A percentile compares a stretch with the other conserved stretches of the same genome.
Conservation (phyloP, 1,140 invertebrate genomes). For the Brachionus paranguensis region DNA sequence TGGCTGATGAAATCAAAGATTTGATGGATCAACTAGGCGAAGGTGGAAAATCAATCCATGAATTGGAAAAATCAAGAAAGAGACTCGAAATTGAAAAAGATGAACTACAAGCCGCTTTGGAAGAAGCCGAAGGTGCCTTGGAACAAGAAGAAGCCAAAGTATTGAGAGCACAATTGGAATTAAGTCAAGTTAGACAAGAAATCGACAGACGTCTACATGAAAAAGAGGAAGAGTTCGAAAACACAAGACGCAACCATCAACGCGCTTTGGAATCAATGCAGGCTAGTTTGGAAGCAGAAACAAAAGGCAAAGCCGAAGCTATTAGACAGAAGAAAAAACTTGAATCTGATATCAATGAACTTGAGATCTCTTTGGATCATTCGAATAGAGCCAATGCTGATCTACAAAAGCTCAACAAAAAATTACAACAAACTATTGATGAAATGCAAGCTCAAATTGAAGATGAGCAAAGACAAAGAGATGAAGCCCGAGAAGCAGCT, state of each 20-base stretch:
- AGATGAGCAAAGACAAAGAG: slow-evolving; percentile 91
- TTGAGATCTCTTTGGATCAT: slow-evolving; percentile 89
- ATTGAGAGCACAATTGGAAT: slow-evolving; percentile 89
- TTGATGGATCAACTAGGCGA: slow-evolving; percentile 95
- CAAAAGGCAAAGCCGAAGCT: slow-evolving; percentile 97
- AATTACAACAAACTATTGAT: slow-evolving; percentile 75
- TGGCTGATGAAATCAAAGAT: slow-evolving; percentile 71
- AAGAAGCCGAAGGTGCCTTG: slow-evolving; percentile 96
- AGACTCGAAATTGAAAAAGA: slow-evolving; percentile 95
- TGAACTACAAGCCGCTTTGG: slow-evolving; percentile 93
- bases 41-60: slow-evolving; percentile 81
- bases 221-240: slow-evolving; percentile 99
- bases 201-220: slow-evolving; percentile 70
- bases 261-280: slow-evolving; percentile 98
- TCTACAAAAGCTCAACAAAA: slow-evolving; percentile 96
- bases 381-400: slow-evolving; percentile 76
- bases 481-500: slow-evolving; percentile 91
- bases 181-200: slow-evolving; percentile 83
- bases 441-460: slow-evolving; percentile 71
- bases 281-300: slow-evolving; percentile 94
- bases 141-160: slow-evolving; percentile 79
- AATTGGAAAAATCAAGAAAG: slow-evolving; percentile 70
- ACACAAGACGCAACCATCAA: slow-evolving; percentile 92
- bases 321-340: slow-evolving; percentile 95
- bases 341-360: slow-evolving; percentile 96